phyloP scores from a whole-genome alignment of 2,888 invertebrate species.

The Conistra vaccinii region DNA sequence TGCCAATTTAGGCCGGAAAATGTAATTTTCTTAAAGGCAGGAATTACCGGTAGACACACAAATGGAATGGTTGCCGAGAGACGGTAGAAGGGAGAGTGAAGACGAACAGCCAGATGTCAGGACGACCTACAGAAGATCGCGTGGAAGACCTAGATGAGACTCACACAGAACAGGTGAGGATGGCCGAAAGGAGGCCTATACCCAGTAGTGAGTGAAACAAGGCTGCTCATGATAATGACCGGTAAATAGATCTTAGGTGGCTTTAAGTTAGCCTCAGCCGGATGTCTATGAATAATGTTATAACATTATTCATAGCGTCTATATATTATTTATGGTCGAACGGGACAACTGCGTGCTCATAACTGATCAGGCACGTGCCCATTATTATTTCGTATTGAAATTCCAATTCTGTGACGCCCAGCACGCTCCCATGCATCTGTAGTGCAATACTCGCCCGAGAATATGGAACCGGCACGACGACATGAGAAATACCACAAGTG shows the following conservation, averaged over 20 bases:
- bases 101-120: neutral
- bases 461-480: constrained; percentile 5
- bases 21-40: neutral
- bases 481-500: constrained; percentile 43
- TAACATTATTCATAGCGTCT: neutral
- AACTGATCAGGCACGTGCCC: constrained; percentile 29
- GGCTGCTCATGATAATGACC: neutral
- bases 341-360: constrained; percentile 18
- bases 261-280: neutral
- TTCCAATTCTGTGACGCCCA: constrained; percentile 38
- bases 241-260: neutral
- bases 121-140: neutral
- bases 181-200: neutral
- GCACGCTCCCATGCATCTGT: constrained; percentile 18
- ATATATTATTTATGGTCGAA: constrained; percentile 6
- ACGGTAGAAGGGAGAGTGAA: neutral
- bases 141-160: neutral
- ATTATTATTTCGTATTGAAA: constrained; percentile 51
- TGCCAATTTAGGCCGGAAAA: constrained; percentile 3
- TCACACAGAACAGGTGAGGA: neutral
- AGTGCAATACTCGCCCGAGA: neutral
- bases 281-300: too few relatives aligned
- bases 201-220: neutral
- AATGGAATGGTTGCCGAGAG: neutral
- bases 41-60: neutral